Percentiles rank a stretch among this genome's conserved stretches.
Evolutionary conservation across 2,797 vertebrate genomes (phyloP).

Genomic region (Hydrophis major): DNA sequence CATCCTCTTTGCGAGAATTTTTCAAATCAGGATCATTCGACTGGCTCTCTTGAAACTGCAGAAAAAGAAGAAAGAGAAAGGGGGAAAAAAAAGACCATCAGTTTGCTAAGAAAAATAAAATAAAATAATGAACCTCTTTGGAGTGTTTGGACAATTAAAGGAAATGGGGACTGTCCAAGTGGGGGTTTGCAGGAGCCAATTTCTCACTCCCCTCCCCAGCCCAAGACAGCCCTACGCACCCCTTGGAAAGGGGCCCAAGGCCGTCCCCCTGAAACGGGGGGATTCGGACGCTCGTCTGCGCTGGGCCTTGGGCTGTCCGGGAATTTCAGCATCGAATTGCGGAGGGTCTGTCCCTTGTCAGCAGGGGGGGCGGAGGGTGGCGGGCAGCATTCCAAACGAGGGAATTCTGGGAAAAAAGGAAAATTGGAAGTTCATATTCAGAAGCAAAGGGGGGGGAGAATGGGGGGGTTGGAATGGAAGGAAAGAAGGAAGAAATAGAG

Average conservation of each 20-base stretch:
- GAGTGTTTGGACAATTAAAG: neutral
- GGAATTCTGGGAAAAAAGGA: slow-evolving; percentile 65
- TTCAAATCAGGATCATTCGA: slow-evolving; percentile 14
- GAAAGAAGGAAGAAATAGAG: too few species aligned
- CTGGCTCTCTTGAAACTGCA: slow-evolving; percentile 55
- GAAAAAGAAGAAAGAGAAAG: slow-evolving; percentile 38
- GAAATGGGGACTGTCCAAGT: neutral
- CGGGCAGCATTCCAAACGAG: slow-evolving; percentile 60
- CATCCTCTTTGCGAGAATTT: slow-evolving; percentile 60
- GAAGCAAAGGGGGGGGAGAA: too few species aligned
- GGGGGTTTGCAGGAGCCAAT: neutral
- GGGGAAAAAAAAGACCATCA: rapidly evolving
- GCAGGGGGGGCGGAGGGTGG: slow-evolving; percentile 34
- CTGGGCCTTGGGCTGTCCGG: slow-evolving; percentile 62
- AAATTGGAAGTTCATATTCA: neutral
- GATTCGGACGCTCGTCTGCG: neutral
- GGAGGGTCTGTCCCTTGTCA: slow-evolving; percentile 66
- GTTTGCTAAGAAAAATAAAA: neutral
- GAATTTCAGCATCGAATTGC: slow-evolving; percentile 88
- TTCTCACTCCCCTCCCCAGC: neutral
- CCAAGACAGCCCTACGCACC: slow-evolving; percentile 42
- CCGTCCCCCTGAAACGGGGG: slow-evolving; percentile 15
- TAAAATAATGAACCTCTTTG: too few species aligned
- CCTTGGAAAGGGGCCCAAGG: slow-evolving; percentile 54
- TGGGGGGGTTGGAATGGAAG: neutral